Conservation (phyloP, 2,888 invertebrate genomes). For the Gortyna flavago region DNA sequence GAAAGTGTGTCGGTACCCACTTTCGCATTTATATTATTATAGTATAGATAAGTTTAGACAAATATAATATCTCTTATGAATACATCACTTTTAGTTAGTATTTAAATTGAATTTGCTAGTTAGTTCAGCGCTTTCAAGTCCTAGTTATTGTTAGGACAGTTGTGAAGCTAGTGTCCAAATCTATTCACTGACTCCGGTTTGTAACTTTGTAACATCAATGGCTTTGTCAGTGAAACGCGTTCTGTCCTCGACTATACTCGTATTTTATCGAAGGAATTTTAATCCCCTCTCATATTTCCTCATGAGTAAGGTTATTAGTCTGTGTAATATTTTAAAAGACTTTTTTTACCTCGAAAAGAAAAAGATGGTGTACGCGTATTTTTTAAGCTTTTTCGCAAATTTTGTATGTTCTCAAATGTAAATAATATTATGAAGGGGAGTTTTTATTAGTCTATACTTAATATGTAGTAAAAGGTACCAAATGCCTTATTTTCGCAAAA, state of each 20-base stretch:
- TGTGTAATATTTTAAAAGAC: constrained; percentile 37
- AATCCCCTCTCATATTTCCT: constrained; percentile 31
- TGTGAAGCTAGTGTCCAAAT: constrained; percentile 50
- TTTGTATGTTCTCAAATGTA: not conserved
- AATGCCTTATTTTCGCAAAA: too few relatives aligned
- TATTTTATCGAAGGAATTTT: constrained; percentile 43
- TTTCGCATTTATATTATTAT: too few relatives aligned
- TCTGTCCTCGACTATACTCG: constrained; percentile 28
- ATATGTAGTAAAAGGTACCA: not conserved
- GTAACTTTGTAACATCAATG: constrained; percentile 42
- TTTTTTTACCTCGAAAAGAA: constrained; percentile 4
- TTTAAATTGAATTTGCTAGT: constrained; percentile 55
- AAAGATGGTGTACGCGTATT: not conserved
- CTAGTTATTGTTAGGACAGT: constrained; percentile 61
- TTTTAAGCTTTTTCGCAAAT: not conserved
- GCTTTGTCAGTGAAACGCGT: constrained; percentile 44
- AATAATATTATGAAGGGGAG: not conserved
- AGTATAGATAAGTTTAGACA: too few relatives aligned
- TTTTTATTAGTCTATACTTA: not conserved
- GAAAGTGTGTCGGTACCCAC: too few relatives aligned
- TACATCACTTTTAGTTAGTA: constrained; percentile 3
- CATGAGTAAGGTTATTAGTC: constrained; percentile 23
- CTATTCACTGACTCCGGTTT: constrained; percentile 43
- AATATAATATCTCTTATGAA: not conserved
- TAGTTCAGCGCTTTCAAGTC: constrained; percentile 27